A percentile compares a stretch with the other conserved stretches of the same genome.
Conservation (phyloP, 1,140 invertebrate genomes). For the Nebria ingens region DNA sequence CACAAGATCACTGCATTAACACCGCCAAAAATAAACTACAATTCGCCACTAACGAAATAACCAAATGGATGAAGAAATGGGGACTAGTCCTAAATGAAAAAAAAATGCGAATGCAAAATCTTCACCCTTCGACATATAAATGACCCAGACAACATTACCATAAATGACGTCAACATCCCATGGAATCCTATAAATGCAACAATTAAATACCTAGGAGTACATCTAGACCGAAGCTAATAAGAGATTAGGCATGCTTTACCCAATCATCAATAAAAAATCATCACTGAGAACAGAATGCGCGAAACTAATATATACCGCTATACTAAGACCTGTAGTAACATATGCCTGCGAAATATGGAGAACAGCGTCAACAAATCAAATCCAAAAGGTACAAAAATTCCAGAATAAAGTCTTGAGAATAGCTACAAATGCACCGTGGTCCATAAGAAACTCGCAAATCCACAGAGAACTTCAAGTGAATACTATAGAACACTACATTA, state of each 20-base stretch:
- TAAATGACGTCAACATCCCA: not conserved
- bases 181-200: not conserved
- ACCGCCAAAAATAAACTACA: conserved; percentile 7
- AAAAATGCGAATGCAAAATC: conserved; percentile 3
- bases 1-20: not conserved
- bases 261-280: not conserved
- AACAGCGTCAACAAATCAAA: not conserved
- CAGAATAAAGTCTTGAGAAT: not conserved
- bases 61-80: conserved; percentile 8
- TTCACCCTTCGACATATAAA: conserved; percentile 3
- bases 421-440: conserved; percentile 1
- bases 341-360: conserved; percentile 3
- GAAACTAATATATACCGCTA: not conserved
- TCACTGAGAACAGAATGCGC: not conserved
- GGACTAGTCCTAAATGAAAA: conserved; percentile 6
- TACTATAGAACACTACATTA: not conserved
- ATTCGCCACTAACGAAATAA: not conserved
- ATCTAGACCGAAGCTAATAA: conserved; percentile 6
- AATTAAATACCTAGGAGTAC: conserved; percentile 13
- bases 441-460: conserved; percentile 7
- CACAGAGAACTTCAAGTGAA: not conserved
- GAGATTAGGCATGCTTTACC: not conserved
- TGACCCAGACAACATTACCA: not conserved
- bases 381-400: not conserved
- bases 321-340: conserved; percentile 8